phyloP scores from a whole-genome alignment of 2,797 vertebrate genomes.

The Valencia hispanica region DNA sequence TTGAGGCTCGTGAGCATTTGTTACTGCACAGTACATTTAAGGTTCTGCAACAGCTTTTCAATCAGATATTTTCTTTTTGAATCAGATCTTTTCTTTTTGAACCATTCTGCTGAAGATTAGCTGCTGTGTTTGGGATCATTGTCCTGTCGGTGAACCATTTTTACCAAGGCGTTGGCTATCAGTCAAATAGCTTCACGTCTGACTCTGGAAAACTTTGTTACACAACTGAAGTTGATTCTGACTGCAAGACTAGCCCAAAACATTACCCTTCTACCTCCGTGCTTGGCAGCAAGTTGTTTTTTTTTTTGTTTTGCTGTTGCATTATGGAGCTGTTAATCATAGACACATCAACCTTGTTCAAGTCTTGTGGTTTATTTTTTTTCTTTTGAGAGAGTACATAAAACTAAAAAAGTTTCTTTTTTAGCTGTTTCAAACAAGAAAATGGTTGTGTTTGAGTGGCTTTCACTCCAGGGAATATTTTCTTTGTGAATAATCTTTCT shows the following conservation, averaged over 20 bases:
- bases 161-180: not conserved
- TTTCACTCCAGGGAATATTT: too few species aligned
- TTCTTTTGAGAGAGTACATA: not conserved
- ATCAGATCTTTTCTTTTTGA: not conserved
- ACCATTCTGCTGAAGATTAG: not conserved
- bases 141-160: not conserved
- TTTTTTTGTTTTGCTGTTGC: not conserved
- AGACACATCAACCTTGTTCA: not conserved
- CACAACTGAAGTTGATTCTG: not conserved
- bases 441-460: too few species aligned
- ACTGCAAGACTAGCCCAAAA: not conserved
- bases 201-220: not conserved
- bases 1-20: not conserved
- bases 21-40: not conserved
- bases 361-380: not conserved
- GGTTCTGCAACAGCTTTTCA: not conserved
- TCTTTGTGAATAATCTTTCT: too few species aligned
- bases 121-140: not conserved
- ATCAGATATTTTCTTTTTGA: not conserved
- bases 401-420: not conserved
- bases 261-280: too few species aligned
- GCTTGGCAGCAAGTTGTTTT: not conserved
- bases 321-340: not conserved
- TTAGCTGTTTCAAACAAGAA: not conserved
- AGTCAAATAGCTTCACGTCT: not conserved